Evolutionary conservation across 2,888 invertebrate species (phyloP), one percentile per base, ranked within the genome.

Genomic region (Trichogramma dendrolimi): DNA sequence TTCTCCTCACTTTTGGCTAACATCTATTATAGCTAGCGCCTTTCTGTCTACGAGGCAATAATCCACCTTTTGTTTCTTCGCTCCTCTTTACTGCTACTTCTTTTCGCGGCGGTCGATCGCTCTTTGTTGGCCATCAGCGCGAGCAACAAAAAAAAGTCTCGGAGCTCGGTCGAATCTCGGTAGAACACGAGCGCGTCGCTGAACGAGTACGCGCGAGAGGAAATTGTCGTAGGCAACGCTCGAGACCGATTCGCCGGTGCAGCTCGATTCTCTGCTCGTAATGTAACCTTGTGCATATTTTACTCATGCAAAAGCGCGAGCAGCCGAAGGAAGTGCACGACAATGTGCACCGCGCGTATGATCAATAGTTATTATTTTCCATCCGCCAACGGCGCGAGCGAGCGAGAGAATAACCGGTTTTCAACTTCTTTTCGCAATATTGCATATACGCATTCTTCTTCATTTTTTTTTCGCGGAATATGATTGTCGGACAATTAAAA

Each of bases 401-500:
- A 41, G 59, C 51, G 11, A 48, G 56, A 46, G 62, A 52, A 53
- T 54, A 63, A 63, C 63, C 63, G 63, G 63, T 60, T 63, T 63
- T 59, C 60, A 50, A 53, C 58, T 55, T 14, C 39, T 7, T 50
- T 46, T 39, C 47, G 41, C 54, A 46, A 48, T 10, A 10, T n/a
- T 11, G 38, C 39, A 10, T 39, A 4, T 5, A 40, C 40, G 1
- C 8, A n/a, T 38, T 41, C 14, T 14, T 49, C 4, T 43, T 43
- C 40, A 40, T 47, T n/a, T 39, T 46, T 56, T 41, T 49, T 61
- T 48, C 54, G 46, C 50, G 42, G 38, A 58, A 49, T 59, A 53
- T 55, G 58, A 62, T 62, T 58, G 58, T 52, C 43, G 55, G 57
- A 62, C 51, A 58, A 62, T 62, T 58, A 51, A 55, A 58, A 55